These are phyloP conservation scores for Nerophis ophidion DNA, from an alignment of 2,113 vertebrate genomes.

Conservation along the genomic window DNA sequence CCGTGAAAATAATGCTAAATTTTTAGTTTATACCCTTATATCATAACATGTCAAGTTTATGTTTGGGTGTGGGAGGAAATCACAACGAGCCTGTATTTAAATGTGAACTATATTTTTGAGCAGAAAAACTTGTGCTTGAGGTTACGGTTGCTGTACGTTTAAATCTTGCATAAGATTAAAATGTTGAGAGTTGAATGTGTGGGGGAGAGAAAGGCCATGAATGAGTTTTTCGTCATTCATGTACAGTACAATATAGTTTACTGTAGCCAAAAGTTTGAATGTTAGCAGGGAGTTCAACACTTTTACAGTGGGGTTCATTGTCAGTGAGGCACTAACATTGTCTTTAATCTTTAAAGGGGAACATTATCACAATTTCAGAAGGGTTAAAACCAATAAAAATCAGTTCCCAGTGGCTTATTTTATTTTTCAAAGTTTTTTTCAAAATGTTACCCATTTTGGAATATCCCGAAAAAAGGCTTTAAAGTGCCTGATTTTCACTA, in stretches of 20 bases:
- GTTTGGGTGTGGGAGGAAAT: background rate
- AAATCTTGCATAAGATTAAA: background rate
- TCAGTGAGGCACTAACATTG: too few relatives aligned
- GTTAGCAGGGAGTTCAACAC: too few relatives aligned
- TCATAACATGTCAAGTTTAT: background rate
- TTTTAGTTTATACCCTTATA: background rate
- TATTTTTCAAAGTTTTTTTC: too few relatives aligned
- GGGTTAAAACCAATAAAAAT: too few relatives aligned
- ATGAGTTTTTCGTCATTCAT: background rate
- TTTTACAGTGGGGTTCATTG: too few relatives aligned
- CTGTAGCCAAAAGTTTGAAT: too few relatives aligned
- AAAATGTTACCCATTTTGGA: too few relatives aligned
- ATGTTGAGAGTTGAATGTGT: background rate
- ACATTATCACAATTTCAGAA: too few relatives aligned
- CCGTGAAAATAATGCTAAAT: constrained; percentile 11
- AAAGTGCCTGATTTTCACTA: too few relatives aligned
- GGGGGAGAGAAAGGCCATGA: background rate
- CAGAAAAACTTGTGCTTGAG: background rate
- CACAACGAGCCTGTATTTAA: background rate
- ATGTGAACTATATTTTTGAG: background rate
- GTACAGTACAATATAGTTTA: background rate
- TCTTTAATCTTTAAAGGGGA: too few relatives aligned
- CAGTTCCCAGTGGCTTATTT: too few relatives aligned
- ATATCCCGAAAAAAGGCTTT: too few relatives aligned
- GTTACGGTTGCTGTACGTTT: background rate